phyloP scores from a whole-genome alignment of 2,888 invertebrate genomes.

The Ectemnius cavifrons region DNA sequence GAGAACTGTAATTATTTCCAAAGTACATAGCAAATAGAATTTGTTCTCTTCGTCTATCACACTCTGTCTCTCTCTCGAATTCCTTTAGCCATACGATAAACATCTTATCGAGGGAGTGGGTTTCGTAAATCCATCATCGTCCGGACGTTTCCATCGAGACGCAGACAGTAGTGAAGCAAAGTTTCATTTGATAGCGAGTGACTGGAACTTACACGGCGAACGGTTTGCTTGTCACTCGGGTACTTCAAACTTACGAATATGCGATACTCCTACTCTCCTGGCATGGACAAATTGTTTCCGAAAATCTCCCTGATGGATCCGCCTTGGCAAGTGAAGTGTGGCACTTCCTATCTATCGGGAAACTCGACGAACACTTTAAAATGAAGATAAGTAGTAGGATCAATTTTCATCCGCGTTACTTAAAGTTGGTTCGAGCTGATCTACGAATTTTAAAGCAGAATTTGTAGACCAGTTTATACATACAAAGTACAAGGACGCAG shows the following conservation, averaged over 20 bases:
- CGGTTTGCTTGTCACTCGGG: neutral
- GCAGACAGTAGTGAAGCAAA: neutral
- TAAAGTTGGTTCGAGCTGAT: too few relatives aligned
- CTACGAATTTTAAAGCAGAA: too few relatives aligned
- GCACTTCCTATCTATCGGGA: too few relatives aligned
- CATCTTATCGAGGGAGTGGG: neutral
- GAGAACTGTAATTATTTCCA: neutral
- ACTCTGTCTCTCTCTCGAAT: neutral
- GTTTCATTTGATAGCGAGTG: neutral
- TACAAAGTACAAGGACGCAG: too few relatives aligned
- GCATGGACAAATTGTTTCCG: constrained; percentile 2
- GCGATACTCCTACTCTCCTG: neutral
- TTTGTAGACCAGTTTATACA: too few relatives aligned
- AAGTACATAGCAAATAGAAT: too few relatives aligned
- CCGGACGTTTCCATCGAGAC: constrained; percentile 2
- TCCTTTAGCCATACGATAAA: neutral
- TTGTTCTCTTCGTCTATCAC: too few relatives aligned
- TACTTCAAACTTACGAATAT: neutral
- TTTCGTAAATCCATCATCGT: neutral
- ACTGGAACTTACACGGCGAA: neutral
- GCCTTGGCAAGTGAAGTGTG: too few relatives aligned
- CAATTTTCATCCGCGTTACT: too few relatives aligned
- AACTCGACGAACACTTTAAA: neutral
- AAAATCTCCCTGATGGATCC: neutral
- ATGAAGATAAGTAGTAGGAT: constrained; percentile 7